Conservation (phyloP, 2,888 invertebrate species). For the Schizotus pectinicornis region DNA sequence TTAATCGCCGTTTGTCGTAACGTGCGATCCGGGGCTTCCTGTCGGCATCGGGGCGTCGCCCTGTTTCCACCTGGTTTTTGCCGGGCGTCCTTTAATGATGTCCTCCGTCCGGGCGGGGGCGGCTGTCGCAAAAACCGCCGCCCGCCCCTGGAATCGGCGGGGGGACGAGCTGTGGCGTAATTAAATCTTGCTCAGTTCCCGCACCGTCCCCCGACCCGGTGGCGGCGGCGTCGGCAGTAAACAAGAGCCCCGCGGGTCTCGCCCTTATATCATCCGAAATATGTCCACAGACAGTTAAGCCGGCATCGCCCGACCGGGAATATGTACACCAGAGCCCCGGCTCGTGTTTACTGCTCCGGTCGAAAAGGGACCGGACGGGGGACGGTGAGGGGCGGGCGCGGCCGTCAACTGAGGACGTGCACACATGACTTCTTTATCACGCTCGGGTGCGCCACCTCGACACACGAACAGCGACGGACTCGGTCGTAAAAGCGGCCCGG, state of each 20-base stretch:
- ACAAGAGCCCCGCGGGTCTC: conserved; percentile 15
- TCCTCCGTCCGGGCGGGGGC: too few relatives aligned
- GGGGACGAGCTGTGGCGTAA: conserved; percentile 11
- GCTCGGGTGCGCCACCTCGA: neutral
- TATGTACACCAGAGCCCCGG: neutral
- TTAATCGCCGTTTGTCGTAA: too few relatives aligned
- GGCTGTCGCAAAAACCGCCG: too few relatives aligned
- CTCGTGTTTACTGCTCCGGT: too few relatives aligned
- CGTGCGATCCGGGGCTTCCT: too few relatives aligned
- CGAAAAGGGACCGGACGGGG: neutral
- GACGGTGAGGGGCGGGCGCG: neutral
- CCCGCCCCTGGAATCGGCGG: too few relatives aligned
- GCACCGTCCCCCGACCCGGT: conserved; percentile 16
- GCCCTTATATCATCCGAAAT: conserved; percentile 10
- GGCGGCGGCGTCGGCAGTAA: conserved; percentile 14
- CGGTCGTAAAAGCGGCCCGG: too few relatives aligned
- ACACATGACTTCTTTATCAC: conserved; percentile 16
- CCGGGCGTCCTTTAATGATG: too few relatives aligned
- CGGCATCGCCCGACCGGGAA: conserved; percentile 8
- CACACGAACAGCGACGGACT: too few relatives aligned
- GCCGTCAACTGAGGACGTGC: neutral
- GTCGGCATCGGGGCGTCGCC: too few relatives aligned
- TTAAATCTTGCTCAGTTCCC: conserved; percentile 28
- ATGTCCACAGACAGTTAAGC: conserved; percentile 12
- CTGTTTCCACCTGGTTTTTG: too few relatives aligned